phyloP scores from a whole-genome alignment of 2,113 vertebrate species.

The Zonotrichia leucophrys region DNA sequence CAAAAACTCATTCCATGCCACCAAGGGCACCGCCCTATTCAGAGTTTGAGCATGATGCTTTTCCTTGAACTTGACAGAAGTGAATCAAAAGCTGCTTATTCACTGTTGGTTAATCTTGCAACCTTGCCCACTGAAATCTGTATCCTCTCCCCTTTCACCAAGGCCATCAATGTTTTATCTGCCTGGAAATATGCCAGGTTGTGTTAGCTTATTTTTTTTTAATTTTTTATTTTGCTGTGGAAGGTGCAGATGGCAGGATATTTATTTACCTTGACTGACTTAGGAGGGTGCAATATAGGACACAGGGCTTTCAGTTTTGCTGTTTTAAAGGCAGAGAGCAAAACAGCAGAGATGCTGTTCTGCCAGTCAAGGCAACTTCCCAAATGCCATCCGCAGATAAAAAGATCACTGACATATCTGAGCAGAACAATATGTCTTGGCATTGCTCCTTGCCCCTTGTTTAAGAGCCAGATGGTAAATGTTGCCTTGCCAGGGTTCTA shows the following conservation, averaged over 20 bases:
- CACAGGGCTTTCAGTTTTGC: background rate
- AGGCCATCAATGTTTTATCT: background rate
- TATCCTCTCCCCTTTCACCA: background rate
- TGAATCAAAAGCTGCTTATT: background rate
- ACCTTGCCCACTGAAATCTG: background rate
- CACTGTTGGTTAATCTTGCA: background rate
- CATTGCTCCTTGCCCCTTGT: slow-evolving; percentile 32
- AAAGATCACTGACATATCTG: background rate
- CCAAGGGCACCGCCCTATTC: fast-evolving
- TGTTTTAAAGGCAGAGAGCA: background rate
- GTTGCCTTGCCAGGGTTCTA: background rate
- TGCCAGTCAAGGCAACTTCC: slow-evolving; percentile 25
- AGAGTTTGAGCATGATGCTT: background rate
- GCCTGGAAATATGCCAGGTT: background rate
- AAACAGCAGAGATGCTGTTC: background rate
- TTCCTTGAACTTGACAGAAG: background rate
- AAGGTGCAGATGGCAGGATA: background rate
- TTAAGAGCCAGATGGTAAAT: slow-evolving; percentile 42
- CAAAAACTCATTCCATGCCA: background rate
- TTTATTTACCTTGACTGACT: background rate
- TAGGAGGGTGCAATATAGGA: background rate
- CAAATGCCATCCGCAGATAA: background rate
- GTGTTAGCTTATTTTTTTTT: background rate
- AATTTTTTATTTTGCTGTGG: background rate
- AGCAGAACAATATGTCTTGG: slow-evolving; percentile 40